Conservation (phyloP, 1,140 invertebrate species). For the Drosophila albomicans region DNA sequence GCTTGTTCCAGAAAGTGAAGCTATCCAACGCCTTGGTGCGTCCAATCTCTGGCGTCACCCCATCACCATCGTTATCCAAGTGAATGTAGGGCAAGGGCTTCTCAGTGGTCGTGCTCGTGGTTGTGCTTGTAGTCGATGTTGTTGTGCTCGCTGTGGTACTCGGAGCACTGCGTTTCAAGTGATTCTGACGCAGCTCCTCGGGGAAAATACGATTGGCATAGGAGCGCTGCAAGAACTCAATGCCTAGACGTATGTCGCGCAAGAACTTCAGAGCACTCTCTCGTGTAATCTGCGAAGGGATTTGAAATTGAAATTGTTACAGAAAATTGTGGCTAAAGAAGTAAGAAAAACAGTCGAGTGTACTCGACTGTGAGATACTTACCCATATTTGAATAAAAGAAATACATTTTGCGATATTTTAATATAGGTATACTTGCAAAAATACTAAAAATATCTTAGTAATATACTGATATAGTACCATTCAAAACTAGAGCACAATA, state of each 20-base stretch:
- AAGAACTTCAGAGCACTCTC: constrained; percentile 90
- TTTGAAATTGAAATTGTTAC: constrained; percentile 2
- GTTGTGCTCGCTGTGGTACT: constrained; percentile 60
- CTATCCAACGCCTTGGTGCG: constrained; percentile 63
- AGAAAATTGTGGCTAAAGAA: neutral
- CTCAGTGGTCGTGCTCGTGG: constrained; percentile 67
- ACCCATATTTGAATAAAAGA: too few species aligned
- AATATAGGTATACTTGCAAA: too few species aligned
- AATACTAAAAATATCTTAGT: too few species aligned
- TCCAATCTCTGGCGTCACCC: constrained; percentile 17
- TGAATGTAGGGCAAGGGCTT: constrained; percentile 67
- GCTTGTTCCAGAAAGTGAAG: constrained; percentile 75
- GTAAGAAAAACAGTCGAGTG: too few species aligned
- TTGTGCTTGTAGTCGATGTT: constrained; percentile 63
- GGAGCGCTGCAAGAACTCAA: constrained; percentile 88
- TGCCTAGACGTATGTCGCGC: constrained; percentile 89
- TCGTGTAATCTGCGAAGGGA: constrained; percentile 86
- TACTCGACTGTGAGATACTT: too few species aligned
- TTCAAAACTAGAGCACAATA: too few species aligned
- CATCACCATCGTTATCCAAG: constrained; percentile 42
- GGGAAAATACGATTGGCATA: constrained; percentile 85
- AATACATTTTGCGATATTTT: too few species aligned
- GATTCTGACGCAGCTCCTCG: constrained; percentile 74
- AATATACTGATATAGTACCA: too few species aligned
- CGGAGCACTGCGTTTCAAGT: constrained; percentile 66